phyloP scores from a whole-genome alignment of 2,113 vertebrate species.

The Paramormyrops kingsleyae region DNA sequence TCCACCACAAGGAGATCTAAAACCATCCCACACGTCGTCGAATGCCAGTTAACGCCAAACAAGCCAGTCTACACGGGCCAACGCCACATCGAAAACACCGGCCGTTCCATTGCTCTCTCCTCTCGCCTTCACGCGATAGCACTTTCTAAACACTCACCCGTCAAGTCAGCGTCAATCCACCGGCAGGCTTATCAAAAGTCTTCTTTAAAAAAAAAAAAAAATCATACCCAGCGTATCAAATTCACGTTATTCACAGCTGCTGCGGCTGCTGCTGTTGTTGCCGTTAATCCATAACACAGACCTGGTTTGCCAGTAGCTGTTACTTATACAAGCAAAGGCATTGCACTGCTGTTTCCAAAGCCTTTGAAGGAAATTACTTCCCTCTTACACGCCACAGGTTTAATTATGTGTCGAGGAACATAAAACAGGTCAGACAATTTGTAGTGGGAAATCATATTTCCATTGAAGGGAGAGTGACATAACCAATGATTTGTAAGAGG shows the following conservation, averaged over 20 bases:
- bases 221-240: conserved; percentile 43
- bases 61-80: background rate
- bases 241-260: conserved; percentile 40
- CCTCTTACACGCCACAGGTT: conserved; percentile 77
- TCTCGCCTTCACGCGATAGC: background rate
- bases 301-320: conserved; percentile 68
- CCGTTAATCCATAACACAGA: conserved; percentile 53
- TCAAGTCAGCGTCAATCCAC: background rate
- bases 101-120: background rate
- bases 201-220: conserved; percentile 19
- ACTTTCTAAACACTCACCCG: background rate
- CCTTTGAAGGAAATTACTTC: conserved; percentile 92
- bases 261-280: conserved; percentile 44
- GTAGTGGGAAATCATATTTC: conserved; percentile 92
- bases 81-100: background rate
- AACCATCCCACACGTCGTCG: background rate
- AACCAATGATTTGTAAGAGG: conserved; percentile 84
- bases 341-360: conserved; percentile 71
- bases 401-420: conserved; percentile 89
- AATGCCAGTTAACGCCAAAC: background rate
- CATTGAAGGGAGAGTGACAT: conserved; percentile 75
- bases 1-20: background rate
- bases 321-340: conserved; percentile 71
- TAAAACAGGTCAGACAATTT: conserved; percentile 88
- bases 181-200: conserved; percentile 17